Evolutionary conservation across 2,113 vertebrate species (phyloP), one percentile per base, ranked within the genome.

Genomic region (Paratilapia polleni): DNA sequence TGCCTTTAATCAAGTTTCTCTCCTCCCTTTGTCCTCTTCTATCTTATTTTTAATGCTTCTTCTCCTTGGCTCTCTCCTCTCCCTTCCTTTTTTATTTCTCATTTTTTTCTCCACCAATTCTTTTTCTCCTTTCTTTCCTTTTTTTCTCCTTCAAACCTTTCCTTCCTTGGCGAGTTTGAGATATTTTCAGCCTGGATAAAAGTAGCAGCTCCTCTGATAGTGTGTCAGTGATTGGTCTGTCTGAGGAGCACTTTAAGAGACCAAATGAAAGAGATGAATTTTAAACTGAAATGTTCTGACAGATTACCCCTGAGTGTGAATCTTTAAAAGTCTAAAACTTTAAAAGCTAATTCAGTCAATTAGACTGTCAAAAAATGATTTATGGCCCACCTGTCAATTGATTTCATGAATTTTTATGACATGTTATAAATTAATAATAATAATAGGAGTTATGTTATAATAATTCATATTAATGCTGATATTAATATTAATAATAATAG

Each of bases 321-420:
- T 2, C 3, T 43, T 43, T 43, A 12, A 13, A 43, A 43, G 41
- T 68, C 38, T 47, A 19, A 47, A 47, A 68, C 22, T 68, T 68
- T 68, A 68, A 68, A 26, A 68, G 22, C 64, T n/a, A n/a, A n/a
- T n/a, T n/a, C n/a, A n/a, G n/a, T n/a, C n/a, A 68, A 68, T 68
- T 68, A 68, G 38, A 24, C 38, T 68, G 38, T n/a, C n/a, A n/a
- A n/a, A n/a, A n/a, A n/a, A n/a, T n/a, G n/a, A n/a, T n/a, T n/a
- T n/a, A n/a, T n/a, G n/a, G n/a, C n/a, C n/a, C n/a, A n/a, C n/a
- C n/a, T n/a, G n/a, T n/a, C n/a, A n/a, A n/a, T n/a, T n/a, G n/a
- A n/a, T n/a, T n/a, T n/a, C n/a, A n/a, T n/a, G n/a, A n/a, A n/a
- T n/a, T n/a, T n/a, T n/a, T n/a, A n/a, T n/a, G n/a, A n/a, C n/a